Base-by-base conservation (phyloP, 2,113 vertebrate genomes). In the Cochlearius cochlearius region DNA sequence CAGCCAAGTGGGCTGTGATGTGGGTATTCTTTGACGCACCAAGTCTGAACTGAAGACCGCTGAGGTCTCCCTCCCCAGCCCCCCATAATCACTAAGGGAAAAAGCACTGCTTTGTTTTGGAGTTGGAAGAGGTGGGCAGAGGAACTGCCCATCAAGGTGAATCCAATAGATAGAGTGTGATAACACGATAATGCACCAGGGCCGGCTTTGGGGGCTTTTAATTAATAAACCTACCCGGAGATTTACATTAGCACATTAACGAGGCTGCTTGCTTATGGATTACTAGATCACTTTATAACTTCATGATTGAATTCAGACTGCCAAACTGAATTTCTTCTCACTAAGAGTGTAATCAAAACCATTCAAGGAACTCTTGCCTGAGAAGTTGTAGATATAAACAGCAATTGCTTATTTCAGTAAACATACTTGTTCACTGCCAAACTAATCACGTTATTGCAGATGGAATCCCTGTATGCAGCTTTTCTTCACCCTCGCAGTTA, bases 371-470 rank as follows among this genome's bases (percentile, higher is more conserved):
- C 94, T 92, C 96, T 96, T 97, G 91, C 95, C 95, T 94, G 96
- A 95, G 92, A 96, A 95, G 91, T 82, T 96, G 96, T 95, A 97
- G 97, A 97, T 97, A 96, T 95, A 97, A 97, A 96, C 96, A 95
- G 97, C 96, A 97, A 96, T 96, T 94, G 94, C 93, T 89, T 84
- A 94, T 96, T 96, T 96, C 39, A 49, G 76, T 97, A 97, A 96
- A 96, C 91, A 94, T 45, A 87, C 84, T 92, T 95, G 72, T 78
- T 88, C 96, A 82, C 91, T 95, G 92, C 94, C 95, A 94, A 94
- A 90, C 50, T 63, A 94, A 86, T 97, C 78, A 91, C 56, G 34
- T 92, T 95, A 72, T 56, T 95, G 76, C 96, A 64, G 91, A 83
- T 95, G 95, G 95, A 80, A 96, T 97, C 96, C 95, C 94, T 90